phyloP scores from a whole-genome alignment of 2,888 invertebrate species.

The Lasioglossum figueresi region DNA sequence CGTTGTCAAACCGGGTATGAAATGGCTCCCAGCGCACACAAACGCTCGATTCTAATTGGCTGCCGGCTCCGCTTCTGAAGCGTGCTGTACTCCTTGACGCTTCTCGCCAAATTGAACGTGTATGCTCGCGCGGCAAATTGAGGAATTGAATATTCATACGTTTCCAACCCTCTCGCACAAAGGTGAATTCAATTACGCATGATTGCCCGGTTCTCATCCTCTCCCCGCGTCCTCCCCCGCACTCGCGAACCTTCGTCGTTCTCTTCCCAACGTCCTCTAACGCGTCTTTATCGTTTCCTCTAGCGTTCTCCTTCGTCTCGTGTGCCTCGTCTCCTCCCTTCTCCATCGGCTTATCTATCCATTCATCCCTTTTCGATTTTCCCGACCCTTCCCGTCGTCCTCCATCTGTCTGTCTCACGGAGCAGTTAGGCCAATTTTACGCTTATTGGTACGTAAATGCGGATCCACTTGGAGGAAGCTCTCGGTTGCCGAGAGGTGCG shows the following conservation, averaged over 20 bases:
- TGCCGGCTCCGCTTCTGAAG: conserved; percentile 62
- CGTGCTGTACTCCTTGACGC: conserved; percentile 68
- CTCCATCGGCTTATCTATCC: conserved; percentile 36
- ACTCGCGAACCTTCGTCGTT: neutral
- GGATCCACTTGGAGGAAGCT: conserved; percentile 61
- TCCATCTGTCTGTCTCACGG: conserved; percentile 38
- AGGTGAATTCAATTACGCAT: conserved; percentile 82
- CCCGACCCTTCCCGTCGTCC: conserved; percentile 16
- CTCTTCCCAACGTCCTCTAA: conserved; percentile 33
- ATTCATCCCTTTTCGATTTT: conserved; percentile 26
- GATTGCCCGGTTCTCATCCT: conserved; percentile 77
- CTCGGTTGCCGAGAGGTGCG: conserved; percentile 50
- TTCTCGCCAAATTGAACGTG: conserved; percentile 79
- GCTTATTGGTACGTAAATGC: conserved; percentile 83
- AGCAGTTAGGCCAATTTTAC: conserved; percentile 82
- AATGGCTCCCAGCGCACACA: conserved; percentile 56
- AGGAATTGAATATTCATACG: conserved; percentile 82
- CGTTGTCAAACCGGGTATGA: conserved; percentile 64
- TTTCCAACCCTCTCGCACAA: conserved; percentile 73
- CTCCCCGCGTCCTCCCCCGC: conserved; percentile 17
- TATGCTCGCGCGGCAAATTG: conserved; percentile 75
- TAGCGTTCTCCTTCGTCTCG: conserved; percentile 14
- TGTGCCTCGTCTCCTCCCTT: conserved; percentile 1
- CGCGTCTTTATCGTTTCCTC: conserved; percentile 32
- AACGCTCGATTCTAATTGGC: conserved; percentile 67